Conservation (phyloP, 92 coral and sea anemone genomes). For the Heteractis magnifica region DNA sequence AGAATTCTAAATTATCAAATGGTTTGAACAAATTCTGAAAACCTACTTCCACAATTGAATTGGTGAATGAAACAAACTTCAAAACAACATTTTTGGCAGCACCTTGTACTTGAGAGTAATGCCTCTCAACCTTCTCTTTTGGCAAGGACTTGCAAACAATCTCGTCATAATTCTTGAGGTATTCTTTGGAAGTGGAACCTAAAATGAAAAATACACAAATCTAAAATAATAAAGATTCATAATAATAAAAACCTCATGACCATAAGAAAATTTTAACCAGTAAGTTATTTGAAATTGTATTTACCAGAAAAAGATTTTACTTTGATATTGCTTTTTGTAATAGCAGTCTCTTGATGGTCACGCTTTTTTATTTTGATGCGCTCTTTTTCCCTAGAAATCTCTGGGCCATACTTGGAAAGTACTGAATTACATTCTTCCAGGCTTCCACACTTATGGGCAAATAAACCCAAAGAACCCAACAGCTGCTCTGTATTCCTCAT, state of each 20-base stretch:
- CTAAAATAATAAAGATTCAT: too few species aligned
- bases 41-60: not conserved
- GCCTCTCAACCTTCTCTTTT: constrained; percentile 18
- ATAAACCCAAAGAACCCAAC: constrained; percentile 43
- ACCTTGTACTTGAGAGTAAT: constrained; percentile 32
- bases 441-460: constrained; percentile 38
- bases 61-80: constrained; percentile 23
- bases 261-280: not conserved
- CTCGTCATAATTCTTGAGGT: constrained; percentile 39
- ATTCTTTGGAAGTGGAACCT: constrained; percentile 48
- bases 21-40: not conserved
- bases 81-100: constrained; percentile 29
- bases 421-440: constrained; percentile 39
- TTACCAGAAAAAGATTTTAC: constrained; percentile 59
- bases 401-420: constrained; percentile 37
- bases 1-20: not conserved
- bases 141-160: constrained; percentile 44
- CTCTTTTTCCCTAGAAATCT: constrained; percentile 31
- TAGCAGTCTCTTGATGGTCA: constrained; percentile 39
- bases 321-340: constrained; percentile 36
- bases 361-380: constrained; percentile 40
- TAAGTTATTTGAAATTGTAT: not conserved
- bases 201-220: not conserved
- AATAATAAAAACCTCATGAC: not conserved
- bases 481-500: constrained; percentile 34